These are phyloP conservation scores for Mythimna ferrago DNA, from an alignment of 2,888 invertebrate genomes.

Conservation along the genomic window DNA sequence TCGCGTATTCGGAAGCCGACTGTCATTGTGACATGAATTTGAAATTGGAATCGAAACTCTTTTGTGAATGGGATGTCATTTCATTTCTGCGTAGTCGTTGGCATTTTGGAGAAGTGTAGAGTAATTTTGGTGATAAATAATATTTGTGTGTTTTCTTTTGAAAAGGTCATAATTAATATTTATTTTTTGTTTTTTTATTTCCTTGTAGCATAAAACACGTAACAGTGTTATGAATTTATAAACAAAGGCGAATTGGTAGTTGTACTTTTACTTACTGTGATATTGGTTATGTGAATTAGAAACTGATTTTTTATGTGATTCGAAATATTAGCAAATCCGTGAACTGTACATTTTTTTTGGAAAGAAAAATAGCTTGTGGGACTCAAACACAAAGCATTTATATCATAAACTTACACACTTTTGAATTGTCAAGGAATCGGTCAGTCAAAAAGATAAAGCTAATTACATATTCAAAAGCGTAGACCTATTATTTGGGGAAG, in stretches of 20 bases:
- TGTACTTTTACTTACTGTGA: constrained; percentile 2
- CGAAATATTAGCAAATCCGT: too few relatives aligned
- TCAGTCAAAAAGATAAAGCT: too few relatives aligned
- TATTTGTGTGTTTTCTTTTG: constrained; percentile 11
- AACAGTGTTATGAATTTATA: constrained; percentile 16
- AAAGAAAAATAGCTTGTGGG: too few relatives aligned
- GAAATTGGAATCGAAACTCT: constrained; percentile 73
- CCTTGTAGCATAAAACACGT: not conserved
- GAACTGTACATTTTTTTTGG: too few relatives aligned
- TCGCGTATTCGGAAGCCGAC: constrained; percentile 82
- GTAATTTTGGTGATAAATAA: constrained; percentile 30
- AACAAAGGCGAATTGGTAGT: not conserved
- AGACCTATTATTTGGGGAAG: too few relatives aligned
- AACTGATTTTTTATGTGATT: too few relatives aligned
- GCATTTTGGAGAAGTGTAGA: constrained; percentile 57
- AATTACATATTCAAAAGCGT: too few relatives aligned
- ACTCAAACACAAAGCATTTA: too few relatives aligned
- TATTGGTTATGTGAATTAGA: too few relatives aligned
- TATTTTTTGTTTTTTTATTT: constrained; percentile 5
- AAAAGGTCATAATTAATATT: constrained; percentile 14
- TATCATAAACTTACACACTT: too few relatives aligned
- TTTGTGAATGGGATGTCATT: constrained; percentile 63
- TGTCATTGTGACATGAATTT: constrained; percentile 78
- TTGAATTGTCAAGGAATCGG: too few relatives aligned
- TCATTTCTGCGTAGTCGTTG: constrained; percentile 71